A percentile compares a stretch with the other conserved stretches of the same genome.
These are phyloP conservation scores for Punctoribates punctum DNA, from an alignment of 2,888 invertebrate genomes.

Conservation along the genomic window DNA sequence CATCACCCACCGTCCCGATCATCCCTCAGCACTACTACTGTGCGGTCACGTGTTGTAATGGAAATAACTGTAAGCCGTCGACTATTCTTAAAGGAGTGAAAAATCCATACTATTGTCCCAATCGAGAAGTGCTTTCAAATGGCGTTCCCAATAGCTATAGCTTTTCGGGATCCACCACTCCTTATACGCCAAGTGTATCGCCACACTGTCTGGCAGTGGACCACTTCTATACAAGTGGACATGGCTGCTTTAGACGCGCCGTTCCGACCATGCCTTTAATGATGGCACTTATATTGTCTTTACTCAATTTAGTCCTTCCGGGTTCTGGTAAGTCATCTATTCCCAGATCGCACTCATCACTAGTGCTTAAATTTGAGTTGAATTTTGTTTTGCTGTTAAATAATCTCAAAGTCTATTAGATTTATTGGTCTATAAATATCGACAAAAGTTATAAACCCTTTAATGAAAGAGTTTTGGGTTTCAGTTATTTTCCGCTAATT, in stretches of 20 bases:
- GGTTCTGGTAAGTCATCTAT: conserved; percentile 51
- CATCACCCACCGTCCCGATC: conserved; percentile 38
- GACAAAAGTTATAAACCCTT: conserved; percentile 3
- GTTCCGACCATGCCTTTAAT: conserved; percentile 57
- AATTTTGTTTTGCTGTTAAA: too few species aligned
- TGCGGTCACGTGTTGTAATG: conserved; percentile 41
- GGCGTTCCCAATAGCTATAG: conserved; percentile 19
- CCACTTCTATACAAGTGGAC: conserved; percentile 37
- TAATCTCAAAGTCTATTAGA: not conserved
- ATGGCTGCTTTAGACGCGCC: conserved; percentile 52
- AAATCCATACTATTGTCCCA: conserved; percentile 33
- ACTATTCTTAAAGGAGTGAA: conserved; percentile 13
- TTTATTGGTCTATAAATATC: not conserved
- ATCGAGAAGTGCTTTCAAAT: conserved; percentile 13
- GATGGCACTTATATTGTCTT: conserved; percentile 53
- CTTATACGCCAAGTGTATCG: conserved; percentile 13
- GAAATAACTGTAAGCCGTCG: conserved; percentile 29
- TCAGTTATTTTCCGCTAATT: too few species aligned
- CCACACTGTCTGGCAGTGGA: conserved; percentile 2
- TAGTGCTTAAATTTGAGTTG: too few species aligned
- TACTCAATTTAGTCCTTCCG: conserved; percentile 52
- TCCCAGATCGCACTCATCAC: too few species aligned
- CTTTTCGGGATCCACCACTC: not conserved
- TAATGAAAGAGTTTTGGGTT: not conserved
- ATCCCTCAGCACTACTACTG: conserved; percentile 33